Base-by-base conservation (phyloP, 2,888 invertebrate species). In the Ferdinandea cuprea region DNA sequence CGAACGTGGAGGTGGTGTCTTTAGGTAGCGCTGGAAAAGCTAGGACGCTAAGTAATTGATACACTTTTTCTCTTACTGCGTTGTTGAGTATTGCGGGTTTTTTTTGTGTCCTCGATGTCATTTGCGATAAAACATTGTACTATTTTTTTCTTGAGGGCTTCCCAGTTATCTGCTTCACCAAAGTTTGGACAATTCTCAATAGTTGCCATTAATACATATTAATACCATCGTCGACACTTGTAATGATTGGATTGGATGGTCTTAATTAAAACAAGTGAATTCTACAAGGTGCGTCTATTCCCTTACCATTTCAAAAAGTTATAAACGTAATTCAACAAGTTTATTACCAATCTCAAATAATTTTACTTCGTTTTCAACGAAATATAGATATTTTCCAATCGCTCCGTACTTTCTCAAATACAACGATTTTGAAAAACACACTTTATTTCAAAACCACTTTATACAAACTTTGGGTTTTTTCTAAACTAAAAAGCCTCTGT, bases 111-210 rank as follows among this genome's bases (percentile, higher is more conserved):
- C 17, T 9, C 30, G 17, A 30, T 50, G 17, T 44, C 17, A 3
- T 42, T 40, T 32, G 17, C 58, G 28, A 59, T 59, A 42, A 59
- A 59, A 59, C 30, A 44, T 25, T 44, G n/a, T 3, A 30, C 13
- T n/a, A 32, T 59, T 44, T 59, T 59, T 44, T 59, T 59, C 30
- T 59, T 59, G 11, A 59, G 44, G 9, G 44, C 44, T 0, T 11
- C 15, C 25, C 13, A 44, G 17, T 59, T 30, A 9, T 46, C 32
- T n/a, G 7, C 44, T 44, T 32, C 42, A 11, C 32, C 30, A 15
- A 50, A 50, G 11, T 30, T 50, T 50, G 50, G 17, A 30, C 30
- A 30, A 30, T 50, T 50, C 30, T 9, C 50, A 8, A 50, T 32
- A 15, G 13, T 32, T 50, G 25, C 15, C 28, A 50, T 28, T 50